A percentile compares a stretch with the other conserved stretches of the same genome.
These are phyloP conservation scores for Neoniphon sammara DNA, from an alignment of 2,797 vertebrate genomes.

Conservation along the genomic window DNA sequence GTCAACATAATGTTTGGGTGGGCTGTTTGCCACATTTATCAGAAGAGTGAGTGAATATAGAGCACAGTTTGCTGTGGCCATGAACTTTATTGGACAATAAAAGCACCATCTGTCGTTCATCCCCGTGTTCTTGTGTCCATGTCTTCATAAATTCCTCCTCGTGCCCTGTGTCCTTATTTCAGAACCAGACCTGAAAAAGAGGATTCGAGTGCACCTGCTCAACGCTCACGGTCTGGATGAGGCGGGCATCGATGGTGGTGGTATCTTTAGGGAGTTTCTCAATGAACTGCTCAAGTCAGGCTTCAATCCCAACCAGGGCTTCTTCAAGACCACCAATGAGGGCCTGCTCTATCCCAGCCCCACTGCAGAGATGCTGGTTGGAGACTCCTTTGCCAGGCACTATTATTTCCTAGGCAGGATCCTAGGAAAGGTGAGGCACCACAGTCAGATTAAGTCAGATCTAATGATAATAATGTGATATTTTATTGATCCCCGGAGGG, in stretches of 20 bases:
- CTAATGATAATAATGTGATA: background rate
- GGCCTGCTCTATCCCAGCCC: constrained; percentile 95
- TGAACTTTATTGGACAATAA: constrained; percentile 19
- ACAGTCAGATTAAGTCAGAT: background rate
- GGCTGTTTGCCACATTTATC: constrained; percentile 28
- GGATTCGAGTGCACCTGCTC: constrained; percentile 94
- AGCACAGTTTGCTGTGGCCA: constrained; percentile 8
- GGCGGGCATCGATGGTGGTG: constrained; percentile 97
- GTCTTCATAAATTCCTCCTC: constrained; percentile 27
- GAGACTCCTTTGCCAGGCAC: constrained; percentile 94
- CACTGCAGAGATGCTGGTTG: constrained; percentile 93
- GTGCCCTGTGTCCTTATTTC: constrained; percentile 2
- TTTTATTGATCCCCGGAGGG: no score
- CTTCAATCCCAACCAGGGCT: constrained; percentile 98
- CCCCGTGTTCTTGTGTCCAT: background rate
- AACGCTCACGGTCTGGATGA: constrained; percentile 97
- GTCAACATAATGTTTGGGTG: background rate
- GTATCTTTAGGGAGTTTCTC: constrained; percentile 97
- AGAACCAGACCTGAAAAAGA: constrained; percentile 97
- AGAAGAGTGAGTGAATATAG: constrained; percentile 25
- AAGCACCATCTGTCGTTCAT: constrained; percentile 17
- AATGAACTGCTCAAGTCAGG: constrained; percentile 97
- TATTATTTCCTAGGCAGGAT: constrained; percentile 98
- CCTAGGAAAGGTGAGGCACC: constrained; percentile 92
- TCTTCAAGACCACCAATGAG: constrained; percentile 98